Percentiles rank a stretch among this genome's conserved stretches.
phyloP scores from a whole-genome alignment of 2,888 invertebrate genomes.

The Liposcelis brunnea region DNA sequence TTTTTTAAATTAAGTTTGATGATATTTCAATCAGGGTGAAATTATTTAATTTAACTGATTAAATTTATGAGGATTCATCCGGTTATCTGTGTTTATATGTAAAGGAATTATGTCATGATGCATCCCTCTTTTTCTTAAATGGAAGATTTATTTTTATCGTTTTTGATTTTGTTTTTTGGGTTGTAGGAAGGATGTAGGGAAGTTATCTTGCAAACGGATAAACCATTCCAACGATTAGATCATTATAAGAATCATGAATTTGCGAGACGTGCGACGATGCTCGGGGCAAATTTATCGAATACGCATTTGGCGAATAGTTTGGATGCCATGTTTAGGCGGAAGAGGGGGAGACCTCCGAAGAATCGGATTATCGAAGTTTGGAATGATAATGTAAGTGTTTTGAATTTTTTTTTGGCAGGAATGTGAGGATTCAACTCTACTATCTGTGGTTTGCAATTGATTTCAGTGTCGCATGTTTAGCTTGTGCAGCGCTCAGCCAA shows the following conservation, averaged over 20 bases:
- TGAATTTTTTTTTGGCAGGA: constrained; percentile 7
- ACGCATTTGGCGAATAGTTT: constrained; percentile 48
- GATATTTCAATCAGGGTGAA: background rate
- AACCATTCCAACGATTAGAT: constrained; percentile 62
- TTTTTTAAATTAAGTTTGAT: constrained; percentile 1
- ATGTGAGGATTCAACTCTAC: no score
- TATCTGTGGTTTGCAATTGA: no score
- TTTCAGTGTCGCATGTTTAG: no score
- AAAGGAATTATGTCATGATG: no score
- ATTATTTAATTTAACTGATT: constrained; percentile 5
- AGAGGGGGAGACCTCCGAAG: constrained; percentile 91
- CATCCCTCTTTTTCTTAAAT: background rate
- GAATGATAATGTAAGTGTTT: constrained; percentile 54
- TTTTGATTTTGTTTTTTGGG: constrained; percentile 12
- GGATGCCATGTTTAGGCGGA: constrained; percentile 82
- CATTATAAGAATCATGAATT: constrained; percentile 76
- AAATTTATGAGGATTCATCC: no score
- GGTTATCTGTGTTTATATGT: no score
- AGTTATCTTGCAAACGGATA: constrained; percentile 56
- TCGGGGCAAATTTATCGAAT: background rate
- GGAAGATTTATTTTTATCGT: no score
- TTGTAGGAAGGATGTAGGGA: constrained; percentile 61
- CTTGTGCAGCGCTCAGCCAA: no score
- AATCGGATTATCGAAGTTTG: constrained; percentile 85
- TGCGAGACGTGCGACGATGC: constrained; percentile 39